A percentile compares a stretch with the other conserved stretches of the same genome.
Evolutionary conservation across 2,797 vertebrate species (phyloP).

Genomic region (Ispidina lecontei): DNA sequence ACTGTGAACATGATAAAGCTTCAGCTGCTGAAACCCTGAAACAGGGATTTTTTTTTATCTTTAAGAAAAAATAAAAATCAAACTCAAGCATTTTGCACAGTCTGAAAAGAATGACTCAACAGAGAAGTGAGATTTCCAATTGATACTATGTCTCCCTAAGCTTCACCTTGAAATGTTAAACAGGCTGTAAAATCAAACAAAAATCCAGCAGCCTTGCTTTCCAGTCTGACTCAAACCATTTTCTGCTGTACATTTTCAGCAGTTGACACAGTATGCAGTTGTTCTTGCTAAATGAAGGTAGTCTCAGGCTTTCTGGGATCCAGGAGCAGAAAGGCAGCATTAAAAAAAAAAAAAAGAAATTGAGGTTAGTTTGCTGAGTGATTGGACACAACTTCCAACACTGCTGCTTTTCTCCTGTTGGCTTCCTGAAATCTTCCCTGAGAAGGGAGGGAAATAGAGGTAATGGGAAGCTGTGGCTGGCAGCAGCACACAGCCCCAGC

Average conservation of each 20-base stretch:
- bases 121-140: conserved; percentile 4
- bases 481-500: neutral
- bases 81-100: neutral
- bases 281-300: conserved; percentile 26
- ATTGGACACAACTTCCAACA: neutral
- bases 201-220: conserved; percentile 9
- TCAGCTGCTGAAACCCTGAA: neutral
- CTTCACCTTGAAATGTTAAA: conserved; percentile 1
- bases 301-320: conserved; percentile 1
- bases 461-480: neutral
- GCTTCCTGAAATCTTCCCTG: neutral
- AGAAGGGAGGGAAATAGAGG: neutral
- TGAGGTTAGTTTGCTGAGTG: neutral
- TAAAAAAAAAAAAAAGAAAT: neutral
- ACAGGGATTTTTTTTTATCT: neutral
- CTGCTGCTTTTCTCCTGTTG: neutral
- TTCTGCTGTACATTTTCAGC: conserved; percentile 48
- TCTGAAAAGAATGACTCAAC: conserved; percentile 11
- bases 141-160: neutral
- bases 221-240: conserved; percentile 24
- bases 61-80: neutral
- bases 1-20: neutral
- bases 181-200: conserved; percentile 10
- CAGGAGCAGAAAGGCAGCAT: neutral
- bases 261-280: conserved; percentile 1